These are phyloP conservation scores for Fulmarus glacialis DNA, from an alignment of 2,113 vertebrate genomes.

Conservation along the genomic window DNA sequence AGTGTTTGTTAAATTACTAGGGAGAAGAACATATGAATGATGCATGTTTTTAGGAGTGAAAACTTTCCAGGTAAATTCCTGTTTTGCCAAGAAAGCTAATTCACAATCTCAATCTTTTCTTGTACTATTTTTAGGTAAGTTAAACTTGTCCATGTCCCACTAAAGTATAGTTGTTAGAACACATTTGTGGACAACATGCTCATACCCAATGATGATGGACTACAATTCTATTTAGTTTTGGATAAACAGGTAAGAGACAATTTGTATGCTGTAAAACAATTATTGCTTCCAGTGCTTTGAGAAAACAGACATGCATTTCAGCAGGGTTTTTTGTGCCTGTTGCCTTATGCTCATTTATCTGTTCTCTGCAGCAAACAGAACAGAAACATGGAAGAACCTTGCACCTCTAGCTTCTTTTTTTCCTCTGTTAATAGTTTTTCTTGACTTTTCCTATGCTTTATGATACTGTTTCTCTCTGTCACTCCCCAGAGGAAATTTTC, in stretches of 20 bases:
- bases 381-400: neutral
- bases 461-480: neutral
- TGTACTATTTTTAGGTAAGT: neutral
- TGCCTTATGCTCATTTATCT: neutral
- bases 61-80: neutral
- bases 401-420: neutral
- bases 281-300: neutral
- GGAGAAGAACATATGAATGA: neutral
- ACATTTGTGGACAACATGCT: neutral
- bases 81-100: neutral
- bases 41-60: neutral
- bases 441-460: neutral
- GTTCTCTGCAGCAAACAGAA: neutral
- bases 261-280: neutral
- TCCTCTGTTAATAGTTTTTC: neutral
- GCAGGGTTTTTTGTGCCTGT: neutral
- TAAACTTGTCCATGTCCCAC: neutral
- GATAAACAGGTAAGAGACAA: neutral
- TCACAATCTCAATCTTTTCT: neutral
- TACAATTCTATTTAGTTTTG: neutral
- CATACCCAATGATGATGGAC: neutral
- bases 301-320: neutral
- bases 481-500: neutral
- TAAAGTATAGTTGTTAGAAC: neutral
- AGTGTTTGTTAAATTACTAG: conserved; percentile 10